Conservation (phyloP, 2,113 vertebrate genomes). For the Ctenodactylus gundi region DNA sequence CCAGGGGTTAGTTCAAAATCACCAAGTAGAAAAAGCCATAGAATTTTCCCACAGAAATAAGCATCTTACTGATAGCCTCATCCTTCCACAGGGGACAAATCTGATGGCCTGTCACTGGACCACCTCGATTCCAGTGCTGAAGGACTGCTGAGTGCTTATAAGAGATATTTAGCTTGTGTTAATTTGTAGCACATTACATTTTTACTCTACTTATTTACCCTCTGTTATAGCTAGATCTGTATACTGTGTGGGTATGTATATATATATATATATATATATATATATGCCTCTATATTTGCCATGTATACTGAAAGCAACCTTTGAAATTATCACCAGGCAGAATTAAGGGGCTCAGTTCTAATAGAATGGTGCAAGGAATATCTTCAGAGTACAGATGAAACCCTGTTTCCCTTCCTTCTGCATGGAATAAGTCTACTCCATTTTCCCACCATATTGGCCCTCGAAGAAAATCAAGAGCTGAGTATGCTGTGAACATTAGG, state of each 20-base stretch:
- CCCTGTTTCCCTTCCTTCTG: conserved; percentile 45
- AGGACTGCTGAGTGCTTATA: background rate
- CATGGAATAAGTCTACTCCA: conserved; percentile 27
- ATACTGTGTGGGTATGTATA: too few species aligned
- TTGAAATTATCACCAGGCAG: conserved; percentile 75
- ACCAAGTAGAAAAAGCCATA: background rate
- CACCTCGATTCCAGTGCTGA: background rate
- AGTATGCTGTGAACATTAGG: conserved; percentile 49
- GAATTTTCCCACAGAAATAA: background rate
- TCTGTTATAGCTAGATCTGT: conserved; percentile 32
- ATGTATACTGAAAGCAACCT: conserved; percentile 74
- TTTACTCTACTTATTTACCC: conserved; percentile 67
- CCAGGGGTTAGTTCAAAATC: background rate
- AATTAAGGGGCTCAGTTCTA: conserved; percentile 70
- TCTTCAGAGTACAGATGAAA: background rate
- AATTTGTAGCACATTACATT: conserved; percentile 74
- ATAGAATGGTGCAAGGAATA: conserved; percentile 53
- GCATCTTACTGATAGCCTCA: background rate
- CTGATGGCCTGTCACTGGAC: background rate
- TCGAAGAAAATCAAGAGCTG: background rate
- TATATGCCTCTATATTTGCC: conserved; percentile 45
- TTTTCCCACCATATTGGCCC: conserved; percentile 15
- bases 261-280: too few species aligned
- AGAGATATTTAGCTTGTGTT: conserved; percentile 57
- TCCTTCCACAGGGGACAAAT: conserved; percentile 41